A percentile compares a stretch with the other conserved stretches of the same genome.
phyloP scores from a whole-genome alignment of 2,888 invertebrate species.

The Microdon myrmicae region DNA sequence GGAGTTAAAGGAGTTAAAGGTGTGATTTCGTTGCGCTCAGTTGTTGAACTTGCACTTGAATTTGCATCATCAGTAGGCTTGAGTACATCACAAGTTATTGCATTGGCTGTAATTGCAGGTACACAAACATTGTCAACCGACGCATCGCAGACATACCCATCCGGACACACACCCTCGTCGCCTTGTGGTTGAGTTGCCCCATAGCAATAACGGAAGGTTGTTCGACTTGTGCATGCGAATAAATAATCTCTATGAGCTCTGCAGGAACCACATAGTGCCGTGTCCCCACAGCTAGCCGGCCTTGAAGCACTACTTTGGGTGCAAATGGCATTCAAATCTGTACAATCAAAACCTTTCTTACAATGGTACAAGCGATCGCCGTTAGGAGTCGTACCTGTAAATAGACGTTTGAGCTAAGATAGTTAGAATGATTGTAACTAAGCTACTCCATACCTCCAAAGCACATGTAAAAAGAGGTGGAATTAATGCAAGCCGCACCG shows the following conservation, averaged over 20 bases:
- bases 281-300: constrained; percentile 61
- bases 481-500: constrained; percentile 61
- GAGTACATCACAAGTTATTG: constrained; percentile 58
- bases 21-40: neutral
- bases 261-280: constrained; percentile 60
- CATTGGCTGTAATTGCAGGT: constrained; percentile 10
- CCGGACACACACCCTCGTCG: constrained; percentile 58
- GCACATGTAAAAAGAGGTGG: constrained; percentile 61
- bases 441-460: constrained; percentile 53
- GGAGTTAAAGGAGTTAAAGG: constrained; percentile 47
- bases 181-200: constrained; percentile 59
- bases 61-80: constrained; percentile 46
- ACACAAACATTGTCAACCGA: constrained; percentile 58
- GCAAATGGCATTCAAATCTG: constrained; percentile 58
- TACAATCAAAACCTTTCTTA: constrained; percentile 60
- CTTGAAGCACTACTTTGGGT: constrained; percentile 56
- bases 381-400: constrained; percentile 55
- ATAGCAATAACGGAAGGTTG: constrained; percentile 61
- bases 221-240: constrained; percentile 60
- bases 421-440: neutral
- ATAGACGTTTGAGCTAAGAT: neutral
- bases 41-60: neutral
- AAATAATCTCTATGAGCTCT: constrained; percentile 60
- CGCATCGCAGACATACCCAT: constrained; percentile 58
- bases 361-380: constrained; percentile 58